A percentile compares a stretch with the other conserved stretches of the same genome.
Conservation (phyloP, 2,888 invertebrate species). For the Sipha maydis region DNA sequence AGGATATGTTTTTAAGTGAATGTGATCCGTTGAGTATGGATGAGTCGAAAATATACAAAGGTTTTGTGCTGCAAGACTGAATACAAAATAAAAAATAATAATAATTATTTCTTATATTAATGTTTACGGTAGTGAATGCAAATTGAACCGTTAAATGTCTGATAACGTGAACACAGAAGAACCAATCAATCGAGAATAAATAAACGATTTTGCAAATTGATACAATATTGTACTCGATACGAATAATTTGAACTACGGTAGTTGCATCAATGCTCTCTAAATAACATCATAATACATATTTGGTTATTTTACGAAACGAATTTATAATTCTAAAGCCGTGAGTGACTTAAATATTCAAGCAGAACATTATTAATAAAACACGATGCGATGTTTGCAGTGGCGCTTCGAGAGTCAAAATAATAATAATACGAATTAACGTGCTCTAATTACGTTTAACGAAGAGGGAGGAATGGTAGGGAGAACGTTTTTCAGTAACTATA, state of each 20-base stretch:
- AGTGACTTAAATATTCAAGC: background rate
- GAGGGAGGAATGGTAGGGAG: no score
- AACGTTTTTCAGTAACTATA: background rate
- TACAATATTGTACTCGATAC: background rate
- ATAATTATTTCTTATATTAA: no score
- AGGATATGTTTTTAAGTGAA: background rate
- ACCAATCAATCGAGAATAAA: background rate
- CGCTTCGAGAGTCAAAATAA: no score
- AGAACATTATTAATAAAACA: background rate
- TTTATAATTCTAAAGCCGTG: constrained; percentile 1
- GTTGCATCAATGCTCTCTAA: background rate
- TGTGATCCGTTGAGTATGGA: background rate
- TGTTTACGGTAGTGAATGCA: background rate
- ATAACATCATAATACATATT: background rate
- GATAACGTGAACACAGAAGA: background rate
- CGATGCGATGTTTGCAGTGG: no score
- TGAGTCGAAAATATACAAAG: no score
- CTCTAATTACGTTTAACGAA: no score
- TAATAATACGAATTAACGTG: no score
- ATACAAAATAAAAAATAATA: no score
- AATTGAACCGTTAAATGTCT: background rate
- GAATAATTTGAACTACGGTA: background rate
- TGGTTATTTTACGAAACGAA: constrained; percentile 23
- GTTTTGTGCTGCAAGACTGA: no score
- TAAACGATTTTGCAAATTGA: background rate